phyloP scores from a whole-genome alignment of 2,797 vertebrate species.

The Orientallactaga sibirica region DNA sequence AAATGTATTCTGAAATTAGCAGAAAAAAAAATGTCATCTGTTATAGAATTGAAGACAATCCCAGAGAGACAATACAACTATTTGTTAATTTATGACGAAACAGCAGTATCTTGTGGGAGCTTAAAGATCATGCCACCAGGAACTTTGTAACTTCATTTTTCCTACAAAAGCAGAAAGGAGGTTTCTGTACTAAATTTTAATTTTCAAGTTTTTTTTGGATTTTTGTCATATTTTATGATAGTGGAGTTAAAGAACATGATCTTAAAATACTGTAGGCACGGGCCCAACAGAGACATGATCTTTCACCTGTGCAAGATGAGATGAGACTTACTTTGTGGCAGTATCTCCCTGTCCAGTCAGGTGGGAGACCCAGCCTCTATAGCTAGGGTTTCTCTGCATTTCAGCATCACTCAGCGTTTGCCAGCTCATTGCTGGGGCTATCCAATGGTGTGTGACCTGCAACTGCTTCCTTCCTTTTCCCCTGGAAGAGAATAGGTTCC shows the following conservation, averaged over 20 bases:
- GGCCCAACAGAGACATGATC: neutral
- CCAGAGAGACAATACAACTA: slow-evolving; percentile 49
- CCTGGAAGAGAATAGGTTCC: slow-evolving; percentile 58
- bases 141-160: slow-evolving; percentile 22
- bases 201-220: neutral
- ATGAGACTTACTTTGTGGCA: neutral
- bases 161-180: slow-evolving; percentile 4
- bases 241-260: neutral
- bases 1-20: slow-evolving; percentile 49
- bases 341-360: slow-evolving; percentile 11
- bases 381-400: slow-evolving; percentile 32
- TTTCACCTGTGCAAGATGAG: slow-evolving; percentile 46
- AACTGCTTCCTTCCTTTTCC: slow-evolving; percentile 67
- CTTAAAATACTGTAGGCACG: neutral
- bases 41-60: slow-evolving; percentile 20
- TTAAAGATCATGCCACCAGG: neutral
- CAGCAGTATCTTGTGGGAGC: neutral
- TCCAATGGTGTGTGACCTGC: slow-evolving; percentile 53
- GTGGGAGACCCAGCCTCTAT: neutral
- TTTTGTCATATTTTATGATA: slow-evolving; percentile 23
- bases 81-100: slow-evolving; percentile 56
- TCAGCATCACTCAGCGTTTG: slow-evolving; percentile 54
- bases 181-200: neutral
- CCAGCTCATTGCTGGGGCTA: slow-evolving; percentile 65
- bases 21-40: neutral